Conservation (phyloP, 2,888 invertebrate genomes). For the Drosophila robusta region DNA sequence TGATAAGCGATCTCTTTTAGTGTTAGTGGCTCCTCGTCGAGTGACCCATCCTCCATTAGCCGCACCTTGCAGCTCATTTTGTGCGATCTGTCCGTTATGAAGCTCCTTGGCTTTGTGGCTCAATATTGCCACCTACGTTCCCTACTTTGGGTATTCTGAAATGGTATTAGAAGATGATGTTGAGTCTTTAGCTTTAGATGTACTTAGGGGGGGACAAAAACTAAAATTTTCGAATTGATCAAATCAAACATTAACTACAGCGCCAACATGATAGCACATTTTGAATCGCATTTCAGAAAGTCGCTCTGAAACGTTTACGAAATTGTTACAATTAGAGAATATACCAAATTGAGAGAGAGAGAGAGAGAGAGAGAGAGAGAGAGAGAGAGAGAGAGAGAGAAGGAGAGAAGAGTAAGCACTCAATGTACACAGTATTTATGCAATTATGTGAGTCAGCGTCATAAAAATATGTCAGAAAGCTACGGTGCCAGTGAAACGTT, state of each 20-base stretch:
- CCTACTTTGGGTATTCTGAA: neutral
- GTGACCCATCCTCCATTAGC: constrained; percentile 84
- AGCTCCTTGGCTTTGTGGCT: neutral
- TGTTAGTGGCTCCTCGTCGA: constrained; percentile 85
- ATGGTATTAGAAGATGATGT: constrained; percentile 3
- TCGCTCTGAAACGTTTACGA: too few species aligned
- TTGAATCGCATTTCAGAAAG: neutral
- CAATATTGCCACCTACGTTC: neutral
- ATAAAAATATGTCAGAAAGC: too few species aligned
- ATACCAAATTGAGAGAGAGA: too few species aligned
- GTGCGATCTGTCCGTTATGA: neutral
- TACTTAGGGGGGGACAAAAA: constrained; percentile 11
- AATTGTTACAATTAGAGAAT: too few species aligned
- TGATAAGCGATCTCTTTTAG: constrained; percentile 84
- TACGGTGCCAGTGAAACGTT: too few species aligned
- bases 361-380: too few species aligned
- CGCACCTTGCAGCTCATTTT: constrained; percentile 85
- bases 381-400: too few species aligned
- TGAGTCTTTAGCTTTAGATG: constrained; percentile 4
- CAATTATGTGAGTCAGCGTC: too few species aligned
- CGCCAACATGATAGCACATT: constrained; percentile 8
- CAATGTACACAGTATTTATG: too few species aligned
- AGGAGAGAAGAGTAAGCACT: too few species aligned
- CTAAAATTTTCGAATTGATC: constrained; percentile 34
- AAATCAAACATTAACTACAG: constrained; percentile 31